Base-by-base conservation (phyloP, 2,113 vertebrate genomes). In the Tetrao urogallus region DNA sequence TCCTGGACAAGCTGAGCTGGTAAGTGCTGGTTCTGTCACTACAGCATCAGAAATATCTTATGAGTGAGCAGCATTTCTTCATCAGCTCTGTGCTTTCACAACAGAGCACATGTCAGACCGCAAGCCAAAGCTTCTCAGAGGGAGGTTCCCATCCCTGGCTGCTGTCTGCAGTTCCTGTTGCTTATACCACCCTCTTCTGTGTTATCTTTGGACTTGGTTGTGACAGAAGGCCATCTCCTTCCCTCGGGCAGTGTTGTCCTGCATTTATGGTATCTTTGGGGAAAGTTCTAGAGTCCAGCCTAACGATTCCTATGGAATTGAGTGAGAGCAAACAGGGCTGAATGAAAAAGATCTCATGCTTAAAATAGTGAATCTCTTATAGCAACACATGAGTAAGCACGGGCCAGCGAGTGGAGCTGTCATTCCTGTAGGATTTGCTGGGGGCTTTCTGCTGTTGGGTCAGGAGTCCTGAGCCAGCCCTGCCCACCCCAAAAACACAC, bases 281-380 rank as follows among this genome's bases (percentile, higher is more conserved):
- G 65, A 34, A 89, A 52, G 47, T 34, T 50, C 61, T 75, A 0
- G 80, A 86, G 76, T 90, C 83, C 79, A 81, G 43, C 73, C 30
- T 24, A 11, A 8, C 27, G 61, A 74, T 32, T 64, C 45, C 61
- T 13, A 2, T 10, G 6, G 88, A 74, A 66, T 11, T 3, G 3
- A 74, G 60, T 7, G 32, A 64, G 47, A 70, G 48, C 81, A 70
- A 91, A 76, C 84, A 11, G 13, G 45, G 77, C 81, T 57, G 74
- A 73, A 30, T 32, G 10, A 30, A 56, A 27, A 54, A 28, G 27
- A 89, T 22, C 69, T 50, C 72, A 10, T 42, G 50, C 88, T 92
- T 94, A 88, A 94, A 94, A 90, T 72, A 94, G 91, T 25, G 67
- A 61, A 69, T 86, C 67, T 28, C 34, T 40, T 80, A 69, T 45